These are phyloP conservation scores for Mesembrinibis cayennensis DNA, from an alignment of 2,113 vertebrate genomes.

Conservation along the genomic window DNA sequence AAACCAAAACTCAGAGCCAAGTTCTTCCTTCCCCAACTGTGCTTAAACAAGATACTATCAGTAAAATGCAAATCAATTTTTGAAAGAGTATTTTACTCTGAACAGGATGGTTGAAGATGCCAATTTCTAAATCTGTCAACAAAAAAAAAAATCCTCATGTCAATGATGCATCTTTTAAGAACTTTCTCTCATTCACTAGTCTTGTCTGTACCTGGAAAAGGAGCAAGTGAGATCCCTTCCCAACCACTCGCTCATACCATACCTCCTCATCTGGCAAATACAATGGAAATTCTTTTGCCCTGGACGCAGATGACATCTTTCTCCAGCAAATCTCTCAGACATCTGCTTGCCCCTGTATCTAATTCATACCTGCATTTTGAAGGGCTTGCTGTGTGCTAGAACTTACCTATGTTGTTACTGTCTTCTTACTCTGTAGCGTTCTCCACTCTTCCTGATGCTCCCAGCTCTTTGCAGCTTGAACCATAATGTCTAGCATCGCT, in stretches of 20 bases:
- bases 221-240: neutral
- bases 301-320: neutral
- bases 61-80: neutral
- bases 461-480: neutral
- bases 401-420: fast-evolving
- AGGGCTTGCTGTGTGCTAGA: neutral
- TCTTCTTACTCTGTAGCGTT: neutral
- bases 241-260: neutral
- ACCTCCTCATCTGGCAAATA: neutral
- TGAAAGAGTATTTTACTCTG: neutral
- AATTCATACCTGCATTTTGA: neutral
- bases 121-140: neutral
- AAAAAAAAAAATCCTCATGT: neutral
- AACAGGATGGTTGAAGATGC: neutral
- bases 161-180: neutral
- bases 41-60: neutral
- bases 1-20: neutral
- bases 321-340: neutral
- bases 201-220: neutral
- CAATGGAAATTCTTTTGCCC: neutral
- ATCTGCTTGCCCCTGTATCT: neutral
- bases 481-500: fast-evolving
- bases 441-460: neutral
- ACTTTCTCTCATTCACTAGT: neutral
- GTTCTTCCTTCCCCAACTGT: neutral